These are phyloP conservation scores for Phrynocephalus guinanensis DNA, from an alignment of 2,797 vertebrate species.

Conservation along the genomic window DNA sequence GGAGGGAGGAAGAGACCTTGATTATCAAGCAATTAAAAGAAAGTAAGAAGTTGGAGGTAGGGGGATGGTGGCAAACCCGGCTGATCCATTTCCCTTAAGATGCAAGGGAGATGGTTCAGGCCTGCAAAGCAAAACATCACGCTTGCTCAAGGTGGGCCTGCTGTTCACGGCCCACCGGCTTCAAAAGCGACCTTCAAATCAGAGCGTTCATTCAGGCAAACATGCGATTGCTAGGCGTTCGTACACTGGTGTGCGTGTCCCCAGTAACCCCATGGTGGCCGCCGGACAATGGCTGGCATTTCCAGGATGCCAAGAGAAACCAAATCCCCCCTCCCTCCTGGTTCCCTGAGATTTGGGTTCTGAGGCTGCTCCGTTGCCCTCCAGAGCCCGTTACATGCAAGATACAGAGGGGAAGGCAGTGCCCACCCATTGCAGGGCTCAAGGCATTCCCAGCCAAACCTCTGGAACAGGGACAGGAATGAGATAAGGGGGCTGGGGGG, in stretches of 20 bases:
- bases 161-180: neutral
- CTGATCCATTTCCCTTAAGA: neutral
- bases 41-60: neutral
- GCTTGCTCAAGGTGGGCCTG: no score
- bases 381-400: no score
- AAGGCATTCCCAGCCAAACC: no score
- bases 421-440: no score
- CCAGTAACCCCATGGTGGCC: neutral
- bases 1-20: neutral
- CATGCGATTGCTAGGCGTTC: no score
- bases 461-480: no score
- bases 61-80: neutral
- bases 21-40: neutral
- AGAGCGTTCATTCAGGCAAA: neutral
- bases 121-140: neutral
- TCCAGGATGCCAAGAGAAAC: neutral
- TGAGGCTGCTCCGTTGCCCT: no score
- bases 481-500: no score
- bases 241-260: no score
- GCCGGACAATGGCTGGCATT: neutral
- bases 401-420: no score
- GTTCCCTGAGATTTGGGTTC: no score
- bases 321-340: neutral
- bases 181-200: neutral
- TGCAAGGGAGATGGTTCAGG: neutral